Evolutionary conservation across 2,888 invertebrate species (phyloP), one percentile per base, ranked within the genome.

Genomic region (Lucinisca nassula): DNA sequence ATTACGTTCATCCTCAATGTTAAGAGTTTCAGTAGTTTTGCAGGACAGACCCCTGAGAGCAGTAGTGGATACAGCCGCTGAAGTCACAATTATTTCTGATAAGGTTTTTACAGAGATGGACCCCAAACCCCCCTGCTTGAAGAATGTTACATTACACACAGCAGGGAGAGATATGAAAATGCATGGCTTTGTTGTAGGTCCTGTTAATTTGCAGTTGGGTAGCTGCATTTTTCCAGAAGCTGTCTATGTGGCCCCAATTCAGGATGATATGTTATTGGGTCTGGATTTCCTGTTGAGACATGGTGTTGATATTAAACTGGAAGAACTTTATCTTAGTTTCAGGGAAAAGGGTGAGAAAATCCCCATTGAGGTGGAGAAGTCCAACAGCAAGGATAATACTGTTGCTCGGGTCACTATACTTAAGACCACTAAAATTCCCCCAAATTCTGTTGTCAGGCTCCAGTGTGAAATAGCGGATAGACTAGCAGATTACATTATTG

Each of bases 241-340:
- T 27, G 74, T 85, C 8, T 85, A 85, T 83, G 90, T 90, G 21
- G 86, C 86, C 2, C 90, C 85, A 17, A 90, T 88, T 12, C 70
- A 75, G 8, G 88, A 89, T 83, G 87, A 90, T 12, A 84, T 90
- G 85, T 35, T 88, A 27, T 45, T 84, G 21, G 88, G 88, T 10
- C 37, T 85, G 12, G 84, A 91, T 45, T 82, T 89, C 40, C 45
- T 90, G 51, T n/a, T n/a, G n/a, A n/a, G n/a, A n/a, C n/a, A n/a
- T n/a, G n/a, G n/a, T n/a, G n/a, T n/a, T n/a, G n/a, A n/a, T n/a
- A n/a, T n/a, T n/a, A n/a, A n/a, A n/a, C n/a, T n/a, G n/a, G n/a
- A n/a, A n/a, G 40, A 40, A 14, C 40, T 6, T 14, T 14, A 10
- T 10, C 55, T 55, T 55, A 3, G 21, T 55, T 55, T 55, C n/a